Base-by-base conservation (phyloP, 37 sponge, comb jelly and placozoan species). In the Theonella swinhoei region DNA sequence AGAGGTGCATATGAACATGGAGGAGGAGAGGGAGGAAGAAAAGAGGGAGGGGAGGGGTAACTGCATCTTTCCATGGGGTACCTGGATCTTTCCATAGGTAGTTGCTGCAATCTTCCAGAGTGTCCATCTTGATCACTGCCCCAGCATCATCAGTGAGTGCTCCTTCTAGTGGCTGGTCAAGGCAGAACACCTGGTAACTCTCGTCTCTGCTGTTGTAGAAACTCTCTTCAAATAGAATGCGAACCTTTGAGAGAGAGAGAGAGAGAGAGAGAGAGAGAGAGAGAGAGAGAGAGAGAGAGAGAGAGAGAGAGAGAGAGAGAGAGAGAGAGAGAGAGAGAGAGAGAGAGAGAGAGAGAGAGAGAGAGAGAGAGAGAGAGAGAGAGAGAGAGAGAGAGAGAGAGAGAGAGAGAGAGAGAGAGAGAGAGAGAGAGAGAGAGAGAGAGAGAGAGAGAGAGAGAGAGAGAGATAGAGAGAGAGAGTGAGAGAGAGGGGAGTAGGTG, bases 201-300 rank as follows among this genome's bases (percentile, higher is more conserved):
- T 94, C 88, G 30, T 97, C 97, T 43, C 75, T 32, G 0, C 64
- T 67, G 69, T 94, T 94, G 79, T 84, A 98, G 91, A 94, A 93
- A 68, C 90, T 85, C 40, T 98, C 99, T 41, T 98, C 95, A 80
- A 98, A 96, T 31, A 98, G 70, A n/a, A 98, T 92, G 36, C 87
- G 83, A 30, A 96, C 98, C 90, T 94, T 3, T n/a, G n/a, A n/a
- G n/a, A n/a, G n/a, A n/a, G n/a, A n/a, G n/a, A 0, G 61, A 54
- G 23, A 32, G 4, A 29, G 63, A 23, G 24, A 71, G 42, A 17
- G 29, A 59, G 59, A 37, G 38, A 34, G 31, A 25, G 36, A 47
- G 3, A 7, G 8, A 24, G 42, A 25, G 41, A 22, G 33, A 19
- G 0, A 59, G 62, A 20, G 42, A 34, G 29, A 9, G 38, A 36